Conservation (phyloP, 2,888 invertebrate species). For the Drosophila subquinaria region DNA sequence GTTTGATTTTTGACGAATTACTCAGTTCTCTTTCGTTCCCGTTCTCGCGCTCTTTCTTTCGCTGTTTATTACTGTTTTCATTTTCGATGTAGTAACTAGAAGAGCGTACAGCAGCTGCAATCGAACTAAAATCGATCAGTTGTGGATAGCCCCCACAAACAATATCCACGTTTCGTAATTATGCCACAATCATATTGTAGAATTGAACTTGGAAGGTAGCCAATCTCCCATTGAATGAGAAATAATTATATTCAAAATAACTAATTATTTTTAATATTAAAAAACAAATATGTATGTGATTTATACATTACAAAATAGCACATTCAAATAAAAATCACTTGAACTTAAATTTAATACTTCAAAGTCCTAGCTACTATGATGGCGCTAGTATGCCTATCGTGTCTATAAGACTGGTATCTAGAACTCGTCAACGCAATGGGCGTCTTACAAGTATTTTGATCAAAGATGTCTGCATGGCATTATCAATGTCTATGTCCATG, state of each 20-base stretch:
- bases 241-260: too few species aligned
- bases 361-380: not conserved
- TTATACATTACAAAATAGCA: too few species aligned
- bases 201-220: not conserved
- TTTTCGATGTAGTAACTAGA: conserved; percentile 20
- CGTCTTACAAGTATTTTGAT: conserved; percentile 1
- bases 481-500: conserved; percentile 9
- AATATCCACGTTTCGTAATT: not conserved
- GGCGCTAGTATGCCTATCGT: conserved; percentile 10
- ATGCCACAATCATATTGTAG: not conserved
- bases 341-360: too few species aligned
- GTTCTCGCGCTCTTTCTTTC: not conserved
- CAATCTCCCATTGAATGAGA: not conserved
- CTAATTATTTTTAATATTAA: too few species aligned
- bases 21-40: not conserved
- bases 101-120: conserved; percentile 50
- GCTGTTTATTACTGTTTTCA: not conserved
- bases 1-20: conserved; percentile 67
- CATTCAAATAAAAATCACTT: too few species aligned
- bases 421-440: conserved; percentile 19
- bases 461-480: conserved; percentile 10
- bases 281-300: too few species aligned
- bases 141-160: not conserved
- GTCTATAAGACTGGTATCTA: conserved; percentile 11
- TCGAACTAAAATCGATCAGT: conserved; percentile 20